Conservation (phyloP, 2,113 vertebrate genomes). For the Maccullochella peelii region DNA sequence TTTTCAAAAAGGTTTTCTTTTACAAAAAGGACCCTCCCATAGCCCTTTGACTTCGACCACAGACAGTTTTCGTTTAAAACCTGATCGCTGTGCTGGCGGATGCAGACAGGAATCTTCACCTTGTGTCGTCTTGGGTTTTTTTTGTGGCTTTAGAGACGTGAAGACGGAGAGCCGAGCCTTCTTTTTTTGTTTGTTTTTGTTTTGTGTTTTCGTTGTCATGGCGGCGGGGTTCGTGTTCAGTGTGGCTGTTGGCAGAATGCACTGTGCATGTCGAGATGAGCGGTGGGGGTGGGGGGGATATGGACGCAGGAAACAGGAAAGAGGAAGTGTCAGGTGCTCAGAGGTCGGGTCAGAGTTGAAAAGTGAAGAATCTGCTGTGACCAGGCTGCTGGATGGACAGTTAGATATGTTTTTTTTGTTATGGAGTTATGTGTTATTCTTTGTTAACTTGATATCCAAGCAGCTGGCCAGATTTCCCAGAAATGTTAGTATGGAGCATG, state of each 20-base stretch:
- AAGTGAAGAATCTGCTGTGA: constrained; percentile 48
- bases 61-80: constrained; percentile 55
- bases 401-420: constrained; percentile 32
- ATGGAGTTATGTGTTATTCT: constrained; percentile 1
- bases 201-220: constrained; percentile 45
- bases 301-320: constrained; percentile 26
- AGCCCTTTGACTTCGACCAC: constrained; percentile 82
- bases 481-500: background rate
- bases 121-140: constrained; percentile 38
- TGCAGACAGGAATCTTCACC: constrained; percentile 65
- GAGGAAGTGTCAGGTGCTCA: constrained; percentile 57
- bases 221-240: constrained; percentile 48
- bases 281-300: background rate
- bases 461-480: background rate
- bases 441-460: constrained; percentile 15
- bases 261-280: constrained; percentile 65
- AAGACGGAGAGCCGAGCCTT: constrained; percentile 51
- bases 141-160: constrained; percentile 56
- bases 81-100: constrained; percentile 61
- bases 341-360: constrained; percentile 38
- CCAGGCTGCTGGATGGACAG: constrained; percentile 46
- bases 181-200: background rate
- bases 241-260: constrained; percentile 72
- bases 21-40: constrained; percentile 76
- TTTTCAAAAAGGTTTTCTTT: constrained; percentile 70